Evolutionary conservation across 1,140 invertebrate genomes (phyloP).

Genomic region (Ceratosolen fusciceps): DNA sequence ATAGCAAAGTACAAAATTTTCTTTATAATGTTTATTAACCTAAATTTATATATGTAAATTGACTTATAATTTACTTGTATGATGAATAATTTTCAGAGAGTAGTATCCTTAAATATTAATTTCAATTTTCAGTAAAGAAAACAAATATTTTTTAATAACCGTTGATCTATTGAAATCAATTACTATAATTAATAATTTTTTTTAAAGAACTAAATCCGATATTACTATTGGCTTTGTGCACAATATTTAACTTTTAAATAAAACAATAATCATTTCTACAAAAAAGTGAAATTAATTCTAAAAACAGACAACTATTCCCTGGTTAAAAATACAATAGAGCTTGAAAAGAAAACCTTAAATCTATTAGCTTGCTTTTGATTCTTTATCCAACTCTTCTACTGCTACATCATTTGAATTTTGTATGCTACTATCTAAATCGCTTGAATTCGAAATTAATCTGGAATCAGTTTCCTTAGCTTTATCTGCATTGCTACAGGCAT

Average conservation of each 20-base stretch:
- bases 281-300: constrained; percentile 35
- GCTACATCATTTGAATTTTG: constrained; percentile 26
- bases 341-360: constrained; percentile 22
- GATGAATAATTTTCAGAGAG: constrained; percentile 9
- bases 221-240: constrained; percentile 23
- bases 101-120: constrained; percentile 31
- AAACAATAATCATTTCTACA: constrained; percentile 14
- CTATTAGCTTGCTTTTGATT: constrained; percentile 44
- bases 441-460: constrained; percentile 33
- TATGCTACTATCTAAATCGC: constrained; percentile 20
- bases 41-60: constrained; percentile 28
- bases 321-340: constrained; percentile 11
- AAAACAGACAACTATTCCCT: constrained; percentile 8
- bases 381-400: constrained; percentile 21
- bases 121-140: constrained; percentile 18
- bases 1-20: constrained; percentile 42
- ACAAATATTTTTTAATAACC: constrained; percentile 26
- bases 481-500: constrained; percentile 34
- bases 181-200: not conserved
- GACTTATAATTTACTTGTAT: constrained; percentile 24
- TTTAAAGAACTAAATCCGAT: constrained; percentile 1
- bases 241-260: constrained; percentile 23
- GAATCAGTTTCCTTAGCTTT: constrained; percentile 35
- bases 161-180: not conserved
- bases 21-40: constrained; percentile 26